Evolutionary conservation across 2,113 vertebrate genomes (phyloP).

Genomic region (Benitochromis conjunctus): DNA sequence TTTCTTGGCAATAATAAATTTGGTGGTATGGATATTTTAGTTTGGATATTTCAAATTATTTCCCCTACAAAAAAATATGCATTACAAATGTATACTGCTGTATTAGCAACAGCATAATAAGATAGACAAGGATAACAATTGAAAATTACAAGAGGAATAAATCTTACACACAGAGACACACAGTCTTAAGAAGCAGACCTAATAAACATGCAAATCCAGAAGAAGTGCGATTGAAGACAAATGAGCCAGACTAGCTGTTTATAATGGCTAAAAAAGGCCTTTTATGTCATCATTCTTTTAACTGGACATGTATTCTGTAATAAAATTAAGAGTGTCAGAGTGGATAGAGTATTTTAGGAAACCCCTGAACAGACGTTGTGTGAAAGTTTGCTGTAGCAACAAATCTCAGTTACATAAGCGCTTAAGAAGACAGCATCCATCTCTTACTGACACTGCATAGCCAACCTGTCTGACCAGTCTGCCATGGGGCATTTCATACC

Average conservation of each 20-base stretch:
- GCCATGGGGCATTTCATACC: conserved; percentile 41
- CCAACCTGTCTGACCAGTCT: background rate
- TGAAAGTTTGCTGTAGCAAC: background rate
- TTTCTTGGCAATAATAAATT: background rate
- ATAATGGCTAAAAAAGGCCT: background rate
- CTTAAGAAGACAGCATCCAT: background rate
- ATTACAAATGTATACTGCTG: background rate
- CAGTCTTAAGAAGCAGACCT: background rate
- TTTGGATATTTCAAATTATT: background rate
- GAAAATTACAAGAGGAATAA: background rate
- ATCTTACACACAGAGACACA: background rate
- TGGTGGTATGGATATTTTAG: background rate
- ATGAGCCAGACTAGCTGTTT: background rate
- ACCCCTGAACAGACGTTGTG: rapidly evolving
- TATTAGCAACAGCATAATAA: background rate
- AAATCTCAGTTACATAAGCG: background rate
- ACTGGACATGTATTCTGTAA: background rate
- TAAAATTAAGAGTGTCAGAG: background rate
- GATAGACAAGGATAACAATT: rapidly evolving
- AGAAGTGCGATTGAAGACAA: background rate
- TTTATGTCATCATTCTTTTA: background rate
- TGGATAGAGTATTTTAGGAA: background rate
- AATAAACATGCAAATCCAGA: background rate
- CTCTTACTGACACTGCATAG: background rate
- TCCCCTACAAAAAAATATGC: background rate